Conservation (phyloP, 2,888 invertebrate species). For the Pollenia angustigena region DNA sequence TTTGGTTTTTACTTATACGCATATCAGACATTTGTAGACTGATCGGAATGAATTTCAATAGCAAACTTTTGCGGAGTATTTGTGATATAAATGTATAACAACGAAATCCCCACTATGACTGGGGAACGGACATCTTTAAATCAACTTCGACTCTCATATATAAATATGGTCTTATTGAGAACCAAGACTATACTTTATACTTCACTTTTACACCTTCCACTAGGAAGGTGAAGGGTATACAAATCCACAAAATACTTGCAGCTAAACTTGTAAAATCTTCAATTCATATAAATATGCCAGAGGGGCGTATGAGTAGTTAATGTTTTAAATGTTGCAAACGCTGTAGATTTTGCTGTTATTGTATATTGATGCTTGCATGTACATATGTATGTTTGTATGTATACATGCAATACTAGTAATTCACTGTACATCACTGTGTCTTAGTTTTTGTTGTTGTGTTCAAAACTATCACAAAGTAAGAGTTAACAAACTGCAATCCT, state of each 20-base stretch:
- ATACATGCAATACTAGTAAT: too few species aligned
- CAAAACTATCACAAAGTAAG: conserved; percentile 48
- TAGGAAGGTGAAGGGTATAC: not conserved
- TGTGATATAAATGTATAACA: too few species aligned
- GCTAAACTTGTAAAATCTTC: not conserved
- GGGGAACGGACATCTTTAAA: too few species aligned
- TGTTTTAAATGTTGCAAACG: conserved; percentile 40
- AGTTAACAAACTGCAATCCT: conserved; percentile 71
- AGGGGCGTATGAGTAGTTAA: conserved; percentile 53
- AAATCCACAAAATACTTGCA: not conserved
- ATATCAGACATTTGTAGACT: too few species aligned
- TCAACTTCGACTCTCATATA: too few species aligned
- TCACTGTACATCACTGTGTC: conserved; percentile 55
- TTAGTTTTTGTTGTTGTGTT: conserved; percentile 24
- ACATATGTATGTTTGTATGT: conserved; percentile 57
- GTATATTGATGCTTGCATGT: conserved; percentile 27
- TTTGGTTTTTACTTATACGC: too few species aligned
- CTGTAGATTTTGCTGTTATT: not conserved
- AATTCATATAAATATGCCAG: conserved; percentile 33
- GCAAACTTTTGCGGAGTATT: too few species aligned
- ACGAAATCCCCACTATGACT: too few species aligned
- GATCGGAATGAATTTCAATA: too few species aligned
- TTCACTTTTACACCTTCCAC: too few species aligned
- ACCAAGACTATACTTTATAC: too few species aligned
- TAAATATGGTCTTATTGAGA: too few species aligned